These are phyloP conservation scores for Polia nebulosa DNA, from an alignment of 2,888 invertebrate genomes.

Conservation along the genomic window DNA sequence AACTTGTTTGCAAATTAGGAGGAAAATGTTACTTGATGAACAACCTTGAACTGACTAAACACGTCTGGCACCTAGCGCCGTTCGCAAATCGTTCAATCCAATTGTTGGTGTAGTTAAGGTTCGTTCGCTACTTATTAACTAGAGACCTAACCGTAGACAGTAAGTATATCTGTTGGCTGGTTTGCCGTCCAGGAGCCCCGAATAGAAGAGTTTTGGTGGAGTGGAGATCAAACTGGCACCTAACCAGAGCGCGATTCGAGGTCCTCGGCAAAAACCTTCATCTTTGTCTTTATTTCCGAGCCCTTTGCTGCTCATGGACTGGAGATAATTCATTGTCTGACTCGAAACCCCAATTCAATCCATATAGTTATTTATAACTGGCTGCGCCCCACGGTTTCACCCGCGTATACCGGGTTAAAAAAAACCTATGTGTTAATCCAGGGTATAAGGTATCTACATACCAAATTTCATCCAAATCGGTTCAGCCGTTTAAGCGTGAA, in stretches of 20 bases:
- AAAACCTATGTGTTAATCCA: too few species aligned
- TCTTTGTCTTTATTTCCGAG: too few species aligned
- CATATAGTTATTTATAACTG: too few species aligned
- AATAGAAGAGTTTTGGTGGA: too few species aligned
- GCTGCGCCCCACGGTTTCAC: too few species aligned
- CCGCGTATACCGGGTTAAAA: too few species aligned
- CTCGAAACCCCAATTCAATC: not conserved
- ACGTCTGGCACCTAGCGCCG: not conserved
- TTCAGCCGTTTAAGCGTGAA: too few species aligned
- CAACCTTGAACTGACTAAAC: slow-evolving; percentile 1
- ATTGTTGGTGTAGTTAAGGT: not conserved
- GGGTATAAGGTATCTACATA: too few species aligned
- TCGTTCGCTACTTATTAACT: not conserved
- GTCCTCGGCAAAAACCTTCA: not conserved
- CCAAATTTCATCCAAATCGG: too few species aligned
- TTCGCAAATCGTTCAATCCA: not conserved
- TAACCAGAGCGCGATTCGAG: not conserved
- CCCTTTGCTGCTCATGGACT: too few species aligned
- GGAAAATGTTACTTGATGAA: slow-evolving; percentile 24
- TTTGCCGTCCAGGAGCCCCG: not conserved
- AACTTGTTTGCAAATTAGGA: not conserved
- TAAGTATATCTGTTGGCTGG: not conserved
- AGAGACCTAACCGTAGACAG: not conserved
- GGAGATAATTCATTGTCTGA: too few species aligned
- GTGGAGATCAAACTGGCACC: too few species aligned